A percentile compares a stretch with the other conserved stretches of the same genome.
Conservation (phyloP, 2,113 vertebrate genomes). For the Pristiophorus japonicus region DNA sequence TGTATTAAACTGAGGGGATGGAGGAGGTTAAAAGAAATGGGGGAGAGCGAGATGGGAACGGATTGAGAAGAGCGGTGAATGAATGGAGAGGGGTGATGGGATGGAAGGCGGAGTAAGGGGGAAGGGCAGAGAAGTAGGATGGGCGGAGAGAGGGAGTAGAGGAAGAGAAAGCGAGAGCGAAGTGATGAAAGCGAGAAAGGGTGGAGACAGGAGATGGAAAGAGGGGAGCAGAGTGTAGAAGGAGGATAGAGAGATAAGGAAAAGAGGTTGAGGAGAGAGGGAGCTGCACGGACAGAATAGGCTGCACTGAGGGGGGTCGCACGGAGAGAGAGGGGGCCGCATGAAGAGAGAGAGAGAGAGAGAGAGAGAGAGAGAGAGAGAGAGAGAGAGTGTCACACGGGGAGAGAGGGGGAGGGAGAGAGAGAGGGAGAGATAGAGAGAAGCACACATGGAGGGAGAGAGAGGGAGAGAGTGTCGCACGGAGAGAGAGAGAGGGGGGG, state of each 20-base stretch:
- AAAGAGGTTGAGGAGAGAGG: no score
- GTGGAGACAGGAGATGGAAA: not conserved
- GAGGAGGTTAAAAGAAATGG: not conserved
- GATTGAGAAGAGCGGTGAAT: not conserved
- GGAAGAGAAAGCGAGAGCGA: not conserved
- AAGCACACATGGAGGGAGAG: no score
- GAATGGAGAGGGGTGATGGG: not conserved
- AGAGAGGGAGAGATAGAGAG: no score
- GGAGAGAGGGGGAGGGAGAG: no score
- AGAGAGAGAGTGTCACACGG: no score
- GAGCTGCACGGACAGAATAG: no score
- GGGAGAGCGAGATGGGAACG: not conserved
- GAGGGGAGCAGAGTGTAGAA: not conserved
- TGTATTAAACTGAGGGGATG: not conserved
- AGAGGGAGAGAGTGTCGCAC: not conserved
- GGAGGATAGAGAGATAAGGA: not conserved
- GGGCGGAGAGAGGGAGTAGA: not conserved
- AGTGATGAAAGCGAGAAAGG: not conserved
- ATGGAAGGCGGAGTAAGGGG: not conserved
- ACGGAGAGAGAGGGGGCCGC: no score
- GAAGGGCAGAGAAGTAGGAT: not conserved
- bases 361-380: no score
- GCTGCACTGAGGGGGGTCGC: no score
- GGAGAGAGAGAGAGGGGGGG: not conserved
- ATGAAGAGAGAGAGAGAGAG: no score